These are phyloP conservation scores for Rhagium mordax DNA, from an alignment of 2,888 invertebrate genomes.

Conservation along the genomic window DNA sequence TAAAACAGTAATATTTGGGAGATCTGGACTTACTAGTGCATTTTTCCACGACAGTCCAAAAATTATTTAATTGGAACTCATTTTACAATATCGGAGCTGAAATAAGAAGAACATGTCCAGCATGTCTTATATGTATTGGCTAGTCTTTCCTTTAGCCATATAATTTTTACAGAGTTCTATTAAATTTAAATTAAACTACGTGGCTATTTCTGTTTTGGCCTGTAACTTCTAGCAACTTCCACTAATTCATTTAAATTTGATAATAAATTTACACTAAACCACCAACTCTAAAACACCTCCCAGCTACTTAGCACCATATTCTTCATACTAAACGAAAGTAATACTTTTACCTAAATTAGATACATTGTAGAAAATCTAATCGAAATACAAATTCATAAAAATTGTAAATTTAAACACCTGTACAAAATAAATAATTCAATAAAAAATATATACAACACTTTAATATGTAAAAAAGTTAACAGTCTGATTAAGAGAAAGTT, in stretches of 20 bases:
- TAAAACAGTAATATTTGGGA: too few species aligned
- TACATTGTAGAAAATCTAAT: conserved; percentile 26
- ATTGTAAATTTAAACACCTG: conserved; percentile 3
- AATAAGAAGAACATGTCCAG: too few species aligned
- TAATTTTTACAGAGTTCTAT: too few species aligned
- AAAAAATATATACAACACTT: conserved; percentile 37
- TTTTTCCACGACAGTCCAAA: too few species aligned
- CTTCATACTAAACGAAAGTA: not conserved
- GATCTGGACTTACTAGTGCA: too few species aligned
- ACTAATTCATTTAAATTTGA: not conserved
- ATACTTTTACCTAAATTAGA: not conserved
- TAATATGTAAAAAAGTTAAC: conserved; percentile 29
- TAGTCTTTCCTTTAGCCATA: too few species aligned
- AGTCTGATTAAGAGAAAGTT: conserved; percentile 24
- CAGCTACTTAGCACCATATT: conserved; percentile 12
- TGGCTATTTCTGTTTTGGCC: too few species aligned
- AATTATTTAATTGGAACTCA: too few species aligned
- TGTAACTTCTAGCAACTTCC: not conserved
- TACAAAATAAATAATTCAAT: conserved; percentile 37
- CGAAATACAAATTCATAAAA: not conserved
- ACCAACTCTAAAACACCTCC: not conserved
- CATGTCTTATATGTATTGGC: too few species aligned
- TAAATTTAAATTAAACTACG: too few species aligned
- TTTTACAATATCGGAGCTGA: too few species aligned
- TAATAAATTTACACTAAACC: not conserved